Evolutionary conservation across 2,113 vertebrate genomes (phyloP), one percentile per base, ranked within the genome.

Genomic region (Heteronetta atricapilla): DNA sequence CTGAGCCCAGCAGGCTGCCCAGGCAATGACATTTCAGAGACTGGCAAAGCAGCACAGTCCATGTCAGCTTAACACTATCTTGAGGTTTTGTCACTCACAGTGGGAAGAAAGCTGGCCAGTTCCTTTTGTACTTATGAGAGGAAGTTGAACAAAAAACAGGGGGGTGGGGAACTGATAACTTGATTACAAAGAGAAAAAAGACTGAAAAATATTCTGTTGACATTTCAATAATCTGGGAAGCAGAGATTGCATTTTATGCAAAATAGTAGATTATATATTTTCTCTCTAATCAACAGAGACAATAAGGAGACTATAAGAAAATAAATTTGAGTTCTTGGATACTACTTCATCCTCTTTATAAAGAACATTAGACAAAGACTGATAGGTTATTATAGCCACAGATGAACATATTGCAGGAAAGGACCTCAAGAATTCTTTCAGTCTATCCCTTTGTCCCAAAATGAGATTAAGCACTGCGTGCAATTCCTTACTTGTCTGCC

Each of bases 11-110:
- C 97, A 97, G 98, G 97, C 95, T 97, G 84, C 86, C 97, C 91
- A 89, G 72, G 84, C 95, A 96, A 79, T 98, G 98, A 98, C 98
- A 98, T 98, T 99, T 98, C 93, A 97, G 93, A 97, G 96, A 94
- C 0, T 97, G 97, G 93, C 91, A 97, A 96, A 97, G 93, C 90
- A 94, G 55, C 84, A 78, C 63, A 91, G 86, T 75, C 89, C 79
- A 48, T 94, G 86, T 93, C 96, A 96, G 53, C 78, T 91, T 90
- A 97, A 73, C 85, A 86, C 92, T 96, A 56, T 91, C 95, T 93
- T 79, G 92, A 95, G 90, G 55, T 97, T 98, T 98, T 98, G 95
- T 98, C 94, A 97, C 97, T 97, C 97, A 72, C 97, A 93, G 97
- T 86, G 92, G 94, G 97, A 95, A 44, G 62, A 91, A 80, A 73